Evolutionary conservation across 2,888 invertebrate genomes (phyloP).

Genomic region (Drosophila helvetica): DNA sequence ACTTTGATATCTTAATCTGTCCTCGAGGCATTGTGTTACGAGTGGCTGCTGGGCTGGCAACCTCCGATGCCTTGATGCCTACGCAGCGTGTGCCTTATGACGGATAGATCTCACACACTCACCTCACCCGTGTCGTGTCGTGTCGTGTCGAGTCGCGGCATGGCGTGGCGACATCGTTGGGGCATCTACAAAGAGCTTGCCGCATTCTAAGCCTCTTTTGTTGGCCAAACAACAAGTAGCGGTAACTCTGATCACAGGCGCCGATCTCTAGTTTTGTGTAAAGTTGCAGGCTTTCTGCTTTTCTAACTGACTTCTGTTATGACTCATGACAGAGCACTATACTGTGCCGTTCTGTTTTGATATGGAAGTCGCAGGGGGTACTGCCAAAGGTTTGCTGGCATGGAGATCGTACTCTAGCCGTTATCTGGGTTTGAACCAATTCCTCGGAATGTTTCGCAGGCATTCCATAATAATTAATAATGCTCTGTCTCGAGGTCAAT

Average conservation of each 20-base stretch:
- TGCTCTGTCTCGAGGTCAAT: neutral
- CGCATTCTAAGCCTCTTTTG: conserved; percentile 66
- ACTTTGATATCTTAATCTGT: conserved; percentile 80
- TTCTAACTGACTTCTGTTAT: conserved; percentile 55
- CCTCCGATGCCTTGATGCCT: neutral
- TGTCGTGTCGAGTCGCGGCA: too few relatives aligned
- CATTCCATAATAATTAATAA: neutral
- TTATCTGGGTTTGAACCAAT: neutral
- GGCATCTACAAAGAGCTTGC: conserved; percentile 56
- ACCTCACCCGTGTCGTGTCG: neutral
- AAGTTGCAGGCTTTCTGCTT: conserved; percentile 12
- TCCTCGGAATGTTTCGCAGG: neutral
- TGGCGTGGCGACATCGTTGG: neutral
- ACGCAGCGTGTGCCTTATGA: conserved; percentile 74
- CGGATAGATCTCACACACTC: conserved; percentile 43
- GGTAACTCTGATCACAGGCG: conserved; percentile 72
- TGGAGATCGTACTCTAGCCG: too few relatives aligned
- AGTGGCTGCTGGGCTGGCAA: conserved; percentile 16
- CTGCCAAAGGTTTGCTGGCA: neutral
- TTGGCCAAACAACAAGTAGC: conserved; percentile 70
- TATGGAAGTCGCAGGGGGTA: too few relatives aligned
- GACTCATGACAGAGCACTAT: conserved; percentile 21
- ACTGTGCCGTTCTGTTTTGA: too few relatives aligned
- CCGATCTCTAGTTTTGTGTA: conserved; percentile 47
- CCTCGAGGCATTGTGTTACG: conserved; percentile 68